Conservation (phyloP, 2,888 invertebrate species). For the Athetis lepigone region DNA sequence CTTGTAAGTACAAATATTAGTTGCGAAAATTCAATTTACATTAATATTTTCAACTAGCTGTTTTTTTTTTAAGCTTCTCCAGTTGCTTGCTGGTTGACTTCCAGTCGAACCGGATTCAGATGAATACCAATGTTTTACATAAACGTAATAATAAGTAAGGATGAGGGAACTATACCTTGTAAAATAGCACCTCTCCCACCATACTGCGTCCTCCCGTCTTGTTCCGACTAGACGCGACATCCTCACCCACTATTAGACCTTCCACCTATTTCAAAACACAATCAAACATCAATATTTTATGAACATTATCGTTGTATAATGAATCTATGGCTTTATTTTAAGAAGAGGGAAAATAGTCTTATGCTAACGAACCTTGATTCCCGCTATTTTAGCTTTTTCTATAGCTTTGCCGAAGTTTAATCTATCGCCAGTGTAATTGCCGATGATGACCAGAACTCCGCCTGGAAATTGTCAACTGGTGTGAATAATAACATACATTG, state of each 20-base stretch:
- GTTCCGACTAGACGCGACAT: constrained; percentile 90
- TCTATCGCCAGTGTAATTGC: constrained; percentile 95
- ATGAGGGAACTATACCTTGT: no score
- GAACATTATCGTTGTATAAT: not conserved
- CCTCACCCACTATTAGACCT: constrained; percentile 92
- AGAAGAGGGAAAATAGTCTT: not conserved
- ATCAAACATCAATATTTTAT: not conserved
- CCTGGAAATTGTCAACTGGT: constrained; percentile 77
- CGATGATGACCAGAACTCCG: constrained; percentile 93
- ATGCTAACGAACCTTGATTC: constrained; percentile 84
- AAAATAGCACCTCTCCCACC: constrained; percentile 91
- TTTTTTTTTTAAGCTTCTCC: no score
- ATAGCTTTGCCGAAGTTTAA: constrained; percentile 95
- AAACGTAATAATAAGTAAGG: no score
- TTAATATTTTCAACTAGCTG: no score
- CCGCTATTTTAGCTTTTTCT: constrained; percentile 92
- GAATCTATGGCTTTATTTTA: no score
- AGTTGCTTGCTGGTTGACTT: no score
- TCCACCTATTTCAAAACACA: constrained; percentile 77
- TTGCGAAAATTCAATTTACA: no score
- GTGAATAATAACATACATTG: no score
- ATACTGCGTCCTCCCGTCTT: constrained; percentile 92
- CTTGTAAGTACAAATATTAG: no score
- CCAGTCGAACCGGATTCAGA: no score
- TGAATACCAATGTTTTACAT: no score